Evolutionary conservation across 2,113 vertebrate species (phyloP).

Genomic region (Craseonycteris thonglongyai): DNA sequence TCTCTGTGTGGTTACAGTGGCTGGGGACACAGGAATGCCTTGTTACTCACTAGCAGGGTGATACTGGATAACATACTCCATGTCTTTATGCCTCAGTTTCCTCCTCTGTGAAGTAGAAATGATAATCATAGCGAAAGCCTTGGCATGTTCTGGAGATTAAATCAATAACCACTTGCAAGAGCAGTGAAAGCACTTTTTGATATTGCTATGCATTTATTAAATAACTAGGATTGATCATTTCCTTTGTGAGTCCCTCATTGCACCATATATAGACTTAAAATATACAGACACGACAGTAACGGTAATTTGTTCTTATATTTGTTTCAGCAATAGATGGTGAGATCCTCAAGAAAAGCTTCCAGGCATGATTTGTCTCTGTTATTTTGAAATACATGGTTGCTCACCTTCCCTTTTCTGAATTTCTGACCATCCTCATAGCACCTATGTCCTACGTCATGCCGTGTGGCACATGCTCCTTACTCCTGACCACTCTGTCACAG

Average conservation of each 20-base stretch:
- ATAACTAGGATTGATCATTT: background rate
- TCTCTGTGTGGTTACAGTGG: background rate
- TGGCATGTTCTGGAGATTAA: background rate
- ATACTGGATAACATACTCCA: background rate
- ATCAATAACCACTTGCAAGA: background rate
- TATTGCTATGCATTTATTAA: background rate
- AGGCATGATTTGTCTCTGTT: rapidly evolving
- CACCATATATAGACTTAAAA: background rate
- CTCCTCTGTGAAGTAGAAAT: background rate
- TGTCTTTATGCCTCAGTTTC: background rate
- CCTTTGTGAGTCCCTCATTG: background rate
- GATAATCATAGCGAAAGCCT: background rate
- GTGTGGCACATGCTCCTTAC: rapidly evolving
- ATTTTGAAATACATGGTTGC: background rate
- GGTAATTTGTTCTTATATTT: background rate
- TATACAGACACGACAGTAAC: background rate
- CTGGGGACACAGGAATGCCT: background rate
- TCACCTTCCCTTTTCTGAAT: background rate
- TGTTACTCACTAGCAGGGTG: background rate
- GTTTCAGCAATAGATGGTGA: background rate
- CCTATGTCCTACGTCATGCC: rapidly evolving
- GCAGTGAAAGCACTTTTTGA: background rate
- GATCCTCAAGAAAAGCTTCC: rapidly evolving
- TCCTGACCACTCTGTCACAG: background rate
- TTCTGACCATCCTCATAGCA: background rate